Conservation (phyloP, 1,140 invertebrate species). For the Orussus abietinus region DNA sequence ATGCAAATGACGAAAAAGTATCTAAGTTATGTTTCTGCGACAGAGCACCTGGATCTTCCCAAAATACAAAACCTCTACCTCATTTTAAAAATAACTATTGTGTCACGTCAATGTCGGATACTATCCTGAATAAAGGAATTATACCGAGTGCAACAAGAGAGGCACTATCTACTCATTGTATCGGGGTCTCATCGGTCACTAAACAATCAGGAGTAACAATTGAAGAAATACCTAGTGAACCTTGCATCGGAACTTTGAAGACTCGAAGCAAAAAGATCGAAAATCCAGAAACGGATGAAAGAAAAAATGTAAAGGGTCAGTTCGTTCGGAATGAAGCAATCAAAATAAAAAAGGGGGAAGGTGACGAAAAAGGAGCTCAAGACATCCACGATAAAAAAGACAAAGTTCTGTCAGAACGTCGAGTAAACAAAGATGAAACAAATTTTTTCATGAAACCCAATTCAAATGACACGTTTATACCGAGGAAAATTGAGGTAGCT, state of each 20-base stretch:
- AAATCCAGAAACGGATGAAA: conserved; percentile 4
- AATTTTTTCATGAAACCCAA: background rate
- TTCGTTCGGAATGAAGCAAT: background rate
- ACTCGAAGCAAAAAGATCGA: conserved; percentile 10
- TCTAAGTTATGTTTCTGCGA: conserved; percentile 31
- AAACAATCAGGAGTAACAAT: conserved; percentile 23
- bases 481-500: conserved; percentile 4
- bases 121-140: too few relatives aligned
- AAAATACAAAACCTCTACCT: conserved; percentile 19
- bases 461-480: background rate
- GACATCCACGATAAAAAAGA: conserved; percentile 8
- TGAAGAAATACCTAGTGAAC: conserved; percentile 25
- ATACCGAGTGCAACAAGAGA: too few relatives aligned
- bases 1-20: background rate
- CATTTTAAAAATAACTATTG: conserved; percentile 30
- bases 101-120: too few relatives aligned
- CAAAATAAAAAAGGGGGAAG: background rate
- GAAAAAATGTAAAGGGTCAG: too few relatives aligned
- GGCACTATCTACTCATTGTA: too few relatives aligned
- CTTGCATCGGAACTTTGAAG: background rate
- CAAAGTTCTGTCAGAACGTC: background rate
- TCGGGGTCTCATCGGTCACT: too few relatives aligned
- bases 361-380: background rate
- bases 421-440: background rate
- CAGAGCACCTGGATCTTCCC: conserved; percentile 27